A percentile compares a stretch with the other conserved stretches of the same genome.
Conservation (phyloP, 2,888 invertebrate species). For the Cataglyphis cursor region DNA sequence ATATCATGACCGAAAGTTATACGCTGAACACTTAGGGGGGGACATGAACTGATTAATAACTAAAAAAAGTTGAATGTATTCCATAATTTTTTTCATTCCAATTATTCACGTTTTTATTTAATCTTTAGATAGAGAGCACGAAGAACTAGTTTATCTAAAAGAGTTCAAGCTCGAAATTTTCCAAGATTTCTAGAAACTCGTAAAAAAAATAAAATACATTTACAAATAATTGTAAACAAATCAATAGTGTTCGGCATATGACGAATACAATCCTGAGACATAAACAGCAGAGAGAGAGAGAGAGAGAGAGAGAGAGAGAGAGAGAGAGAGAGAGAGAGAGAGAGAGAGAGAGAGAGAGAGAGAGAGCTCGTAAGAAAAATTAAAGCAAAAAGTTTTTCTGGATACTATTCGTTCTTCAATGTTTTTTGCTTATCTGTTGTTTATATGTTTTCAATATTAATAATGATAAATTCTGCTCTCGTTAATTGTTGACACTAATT, state of each 20-base stretch:
- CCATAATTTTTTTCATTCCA: too few species aligned
- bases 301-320: too few species aligned
- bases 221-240: too few species aligned
- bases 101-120: not conserved
- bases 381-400: not conserved
- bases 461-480: not conserved
- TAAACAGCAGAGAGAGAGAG: not conserved
- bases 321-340: too few species aligned
- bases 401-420: not conserved
- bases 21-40: not conserved
- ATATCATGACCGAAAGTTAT: constrained; percentile 6
- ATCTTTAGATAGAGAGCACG: not conserved
- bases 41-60: not conserved
- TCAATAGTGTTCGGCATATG: too few species aligned
- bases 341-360: too few species aligned
- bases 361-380: not conserved
- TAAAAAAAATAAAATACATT: too few species aligned
- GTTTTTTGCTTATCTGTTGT: not conserved
- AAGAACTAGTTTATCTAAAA: not conserved
- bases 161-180: not conserved
- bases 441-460: not conserved
- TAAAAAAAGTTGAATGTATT: not conserved
- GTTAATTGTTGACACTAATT: not conserved
- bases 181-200: not conserved
- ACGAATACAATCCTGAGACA: too few species aligned